Evolutionary conservation across 2,797 vertebrate genomes (phyloP).

Genomic region (Macropus fuliginosus): DNA sequence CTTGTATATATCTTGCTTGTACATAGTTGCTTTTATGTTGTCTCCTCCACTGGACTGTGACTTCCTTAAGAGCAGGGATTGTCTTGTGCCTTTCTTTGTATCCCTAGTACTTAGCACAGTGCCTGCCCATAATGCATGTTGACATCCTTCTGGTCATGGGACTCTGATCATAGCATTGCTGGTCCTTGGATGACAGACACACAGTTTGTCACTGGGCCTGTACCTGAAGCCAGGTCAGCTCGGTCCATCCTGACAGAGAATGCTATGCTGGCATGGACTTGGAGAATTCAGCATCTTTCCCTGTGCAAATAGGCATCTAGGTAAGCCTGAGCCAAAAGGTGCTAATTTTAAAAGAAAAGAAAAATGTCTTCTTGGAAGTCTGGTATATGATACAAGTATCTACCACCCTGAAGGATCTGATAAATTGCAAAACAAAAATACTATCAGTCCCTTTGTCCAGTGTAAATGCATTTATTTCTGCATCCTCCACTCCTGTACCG

Average conservation of each 20-base stretch:
- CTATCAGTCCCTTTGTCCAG: background rate
- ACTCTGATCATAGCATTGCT: background rate
- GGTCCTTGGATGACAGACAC: background rate
- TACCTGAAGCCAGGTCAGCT: background rate
- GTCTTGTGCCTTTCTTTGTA: background rate
- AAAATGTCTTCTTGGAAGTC: background rate
- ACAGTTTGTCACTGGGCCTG: background rate
- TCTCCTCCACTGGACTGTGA: background rate
- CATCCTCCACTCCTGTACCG: conserved; percentile 36
- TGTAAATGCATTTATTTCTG: conserved; percentile 14
- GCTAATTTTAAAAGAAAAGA: background rate
- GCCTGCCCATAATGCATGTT: background rate
- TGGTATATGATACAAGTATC: background rate
- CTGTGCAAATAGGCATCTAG: background rate
- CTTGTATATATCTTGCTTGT: background rate
- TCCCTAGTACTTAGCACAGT: background rate
- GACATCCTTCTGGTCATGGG: background rate
- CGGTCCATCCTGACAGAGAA: background rate
- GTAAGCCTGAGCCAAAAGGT: background rate
- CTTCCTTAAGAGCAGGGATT: background rate
- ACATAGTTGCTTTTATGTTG: background rate
- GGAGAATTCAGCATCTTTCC: background rate
- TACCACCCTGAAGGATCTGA: background rate
- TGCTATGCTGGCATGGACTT: background rate
- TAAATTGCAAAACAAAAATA: conserved; percentile 5